phyloP scores from a whole-genome alignment of 2,113 vertebrate species.

The Myotis yumanensis region DNA sequence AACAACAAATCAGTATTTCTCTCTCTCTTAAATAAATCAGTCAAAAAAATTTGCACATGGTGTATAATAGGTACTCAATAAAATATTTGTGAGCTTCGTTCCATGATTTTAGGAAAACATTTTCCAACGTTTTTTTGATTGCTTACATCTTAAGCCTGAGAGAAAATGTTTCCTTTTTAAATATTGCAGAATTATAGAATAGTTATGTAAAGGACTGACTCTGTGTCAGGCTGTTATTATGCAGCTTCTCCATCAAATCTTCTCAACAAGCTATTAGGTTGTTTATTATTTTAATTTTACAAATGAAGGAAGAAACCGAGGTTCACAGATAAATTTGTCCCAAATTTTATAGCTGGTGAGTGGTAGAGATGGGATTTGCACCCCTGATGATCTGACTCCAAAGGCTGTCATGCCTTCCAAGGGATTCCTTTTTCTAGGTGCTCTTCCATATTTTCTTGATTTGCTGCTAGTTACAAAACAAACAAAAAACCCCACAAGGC shows the following conservation, averaged over 20 bases:
- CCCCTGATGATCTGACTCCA: background rate
- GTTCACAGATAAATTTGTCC: background rate
- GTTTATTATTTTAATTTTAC: background rate
- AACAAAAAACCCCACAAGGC: background rate
- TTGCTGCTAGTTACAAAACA: background rate
- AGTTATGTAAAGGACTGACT: background rate
- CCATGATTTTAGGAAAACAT: slow-evolving; percentile 9
- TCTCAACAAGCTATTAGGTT: background rate
- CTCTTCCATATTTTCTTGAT: slow-evolving; percentile 1
- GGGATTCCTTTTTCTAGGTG: slow-evolving; percentile 22
- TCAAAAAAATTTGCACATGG: background rate
- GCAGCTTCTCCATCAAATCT: background rate
- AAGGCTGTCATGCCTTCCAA: background rate
- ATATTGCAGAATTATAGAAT: background rate
- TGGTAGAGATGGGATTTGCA: background rate
- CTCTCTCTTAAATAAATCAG: no score
- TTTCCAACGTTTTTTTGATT: background rate
- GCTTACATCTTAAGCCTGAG: background rate
- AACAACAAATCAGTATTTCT: no score
- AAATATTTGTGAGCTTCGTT: background rate
- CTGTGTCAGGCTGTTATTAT: background rate
- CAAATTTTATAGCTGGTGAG: background rate
- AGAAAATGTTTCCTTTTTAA: background rate
- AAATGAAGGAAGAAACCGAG: background rate
- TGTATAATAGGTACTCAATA: background rate